Base-by-base conservation (phyloP, 2,113 vertebrate genomes). In the Lonchura striata region DNA sequence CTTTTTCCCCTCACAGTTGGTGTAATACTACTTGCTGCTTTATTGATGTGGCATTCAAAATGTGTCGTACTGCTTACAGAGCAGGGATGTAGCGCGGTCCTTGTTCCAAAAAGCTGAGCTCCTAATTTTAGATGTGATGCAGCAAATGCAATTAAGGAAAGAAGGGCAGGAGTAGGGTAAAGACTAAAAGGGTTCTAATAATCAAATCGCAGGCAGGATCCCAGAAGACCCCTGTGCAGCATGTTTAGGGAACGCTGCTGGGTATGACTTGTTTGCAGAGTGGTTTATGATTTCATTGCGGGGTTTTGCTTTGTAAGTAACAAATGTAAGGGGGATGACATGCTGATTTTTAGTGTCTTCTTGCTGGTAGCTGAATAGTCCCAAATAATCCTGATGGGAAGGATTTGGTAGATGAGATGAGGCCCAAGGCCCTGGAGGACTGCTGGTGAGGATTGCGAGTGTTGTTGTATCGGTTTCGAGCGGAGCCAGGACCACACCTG, bases 101-200 rank as follows among this genome's bases (percentile, higher is more conserved):
- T 75, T 23, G 86, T 86, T 95, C 95, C 92, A 92, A 90, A 94
- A 96, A 97, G 88, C 88, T 30, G 65, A 86, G 80, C 83, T 94
- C 94, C 96, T 97, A 96, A 94, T 96, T 97, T 96, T 94, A 96
- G 93, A 83, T 0, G 4, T 72, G 92, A 81, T 86, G 93, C 93
- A 88, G 93, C 88, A 94, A 94, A 90, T 15, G 76, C 94, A 94
- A 96, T 96, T 97, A 96, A 97, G 94, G 56, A 95, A 95, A 97
- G 96, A 97, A 95, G 95, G 92, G 94, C 95, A 97, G 90, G 82
- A 75, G 86, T 86, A 94, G 82, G 94, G 86, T 81, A 88, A 95
- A 96, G 96, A 89, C 95, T 92, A 90, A 92, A 96, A 96, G 94
- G 90, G 88, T 90, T 91, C 66, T 90, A 74, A 70, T 96, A 94